These are phyloP conservation scores for Aramus guarauna DNA, from an alignment of 2,113 vertebrate species.

Conservation along the genomic window DNA sequence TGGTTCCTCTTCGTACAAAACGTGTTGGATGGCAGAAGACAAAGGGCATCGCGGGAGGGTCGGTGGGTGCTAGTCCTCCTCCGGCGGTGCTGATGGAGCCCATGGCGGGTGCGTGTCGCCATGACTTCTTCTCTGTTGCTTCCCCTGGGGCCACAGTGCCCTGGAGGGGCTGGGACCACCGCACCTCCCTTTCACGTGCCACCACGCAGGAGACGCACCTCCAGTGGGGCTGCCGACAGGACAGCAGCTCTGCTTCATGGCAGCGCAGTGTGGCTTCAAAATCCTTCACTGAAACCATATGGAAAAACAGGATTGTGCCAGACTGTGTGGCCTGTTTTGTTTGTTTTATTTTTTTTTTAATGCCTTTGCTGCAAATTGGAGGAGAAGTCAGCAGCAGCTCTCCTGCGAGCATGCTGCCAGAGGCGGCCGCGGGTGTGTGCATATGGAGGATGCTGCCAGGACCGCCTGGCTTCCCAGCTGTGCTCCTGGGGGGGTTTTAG, in stretches of 20 bases:
- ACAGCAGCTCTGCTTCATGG: neutral
- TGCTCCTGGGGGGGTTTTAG: neutral
- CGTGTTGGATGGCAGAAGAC: neutral
- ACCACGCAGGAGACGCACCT: accelerated
- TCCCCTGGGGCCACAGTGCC: neutral
- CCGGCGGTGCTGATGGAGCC: neutral
- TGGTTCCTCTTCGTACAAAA: neutral
- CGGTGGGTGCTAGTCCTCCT: neutral
- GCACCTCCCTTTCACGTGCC: neutral
- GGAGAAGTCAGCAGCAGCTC: neutral
- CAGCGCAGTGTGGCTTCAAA: neutral
- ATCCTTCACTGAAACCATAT: neutral
- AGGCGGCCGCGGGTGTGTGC: neutral
- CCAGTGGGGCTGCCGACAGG: neutral
- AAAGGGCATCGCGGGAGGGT: accelerated
- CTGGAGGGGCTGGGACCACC: neutral
- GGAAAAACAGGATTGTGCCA: neutral
- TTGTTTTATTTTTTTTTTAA: neutral
- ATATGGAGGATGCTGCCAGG: neutral
- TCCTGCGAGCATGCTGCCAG: neutral
- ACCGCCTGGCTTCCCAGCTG: neutral
- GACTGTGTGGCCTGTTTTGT: neutral
- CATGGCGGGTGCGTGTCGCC: neutral
- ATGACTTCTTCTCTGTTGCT: neutral
- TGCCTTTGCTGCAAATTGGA: neutral